Percentiles rank a stretch among this genome's conserved stretches.
Evolutionary conservation across 2,113 vertebrate genomes (phyloP).

Genomic region (Octodon degus): DNA sequence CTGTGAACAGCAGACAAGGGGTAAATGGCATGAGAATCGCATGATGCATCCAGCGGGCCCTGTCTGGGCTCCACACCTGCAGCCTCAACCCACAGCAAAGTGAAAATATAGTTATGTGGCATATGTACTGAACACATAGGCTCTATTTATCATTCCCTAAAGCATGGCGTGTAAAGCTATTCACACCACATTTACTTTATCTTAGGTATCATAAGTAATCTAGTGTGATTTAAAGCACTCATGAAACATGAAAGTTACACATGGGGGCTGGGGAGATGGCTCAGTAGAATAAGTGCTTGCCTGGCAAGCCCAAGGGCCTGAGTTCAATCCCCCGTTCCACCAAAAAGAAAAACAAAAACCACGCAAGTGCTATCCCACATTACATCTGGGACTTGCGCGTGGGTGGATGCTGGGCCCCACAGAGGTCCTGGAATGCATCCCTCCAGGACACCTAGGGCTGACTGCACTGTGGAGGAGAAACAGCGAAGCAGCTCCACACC

Average conservation of each 20-base stretch:
- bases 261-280: too few species aligned
- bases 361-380: background rate
- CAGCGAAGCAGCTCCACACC: background rate
- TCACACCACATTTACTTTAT: background rate
- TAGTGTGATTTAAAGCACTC: background rate
- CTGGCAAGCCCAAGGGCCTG: too few species aligned
- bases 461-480: background rate
- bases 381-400: background rate
- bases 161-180: background rate
- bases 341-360: too few species aligned
- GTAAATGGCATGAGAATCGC: too few species aligned
- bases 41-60: background rate
- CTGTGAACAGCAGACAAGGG: background rate
- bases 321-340: too few species aligned
- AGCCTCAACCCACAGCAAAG: background rate
- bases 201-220: background rate
- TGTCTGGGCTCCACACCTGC: background rate
- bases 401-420: background rate
- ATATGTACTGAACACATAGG: background rate
- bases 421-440: background rate
- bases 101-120: background rate
- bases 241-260: background rate
- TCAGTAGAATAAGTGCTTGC: too few species aligned
- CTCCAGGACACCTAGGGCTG: background rate
- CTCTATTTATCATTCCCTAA: background rate